Percentiles rank a stretch among this genome's conserved stretches.
phyloP scores from a whole-genome alignment of 2,888 invertebrate genomes.

The Pseudanteris insignis region DNA sequence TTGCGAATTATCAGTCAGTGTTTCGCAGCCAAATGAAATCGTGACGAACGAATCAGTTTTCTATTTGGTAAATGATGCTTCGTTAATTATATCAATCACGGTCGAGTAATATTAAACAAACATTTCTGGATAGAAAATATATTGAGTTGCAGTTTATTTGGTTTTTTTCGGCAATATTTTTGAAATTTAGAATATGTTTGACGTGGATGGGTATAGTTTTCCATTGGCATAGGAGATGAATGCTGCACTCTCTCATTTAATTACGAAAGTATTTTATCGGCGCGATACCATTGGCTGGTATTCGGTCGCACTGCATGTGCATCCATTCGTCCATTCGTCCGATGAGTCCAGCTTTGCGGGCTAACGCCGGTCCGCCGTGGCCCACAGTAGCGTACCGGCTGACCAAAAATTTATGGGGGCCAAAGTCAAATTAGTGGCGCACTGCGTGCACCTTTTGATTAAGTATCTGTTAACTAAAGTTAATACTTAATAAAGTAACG shows the following conservation, averaged over 20 bases:
- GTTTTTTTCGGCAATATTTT: no score
- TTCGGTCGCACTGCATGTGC: constrained; percentile 49
- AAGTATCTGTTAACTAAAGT: constrained; percentile 68
- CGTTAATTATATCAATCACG: no score
- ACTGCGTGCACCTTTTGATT: constrained; percentile 67
- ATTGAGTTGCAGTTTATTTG: no score
- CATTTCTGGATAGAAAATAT: no score
- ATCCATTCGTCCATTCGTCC: constrained; percentile 44
- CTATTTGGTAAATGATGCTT: no score
- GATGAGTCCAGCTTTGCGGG: constrained; percentile 59
- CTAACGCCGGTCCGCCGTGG: no score
- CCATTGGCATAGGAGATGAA: constrained; percentile 53
- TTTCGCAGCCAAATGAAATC: constrained; percentile 15
- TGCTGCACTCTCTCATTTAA: constrained; percentile 62
- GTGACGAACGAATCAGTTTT: no score
- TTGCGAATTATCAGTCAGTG: constrained; percentile 15
- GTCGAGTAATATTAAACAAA: constrained; percentile 33
- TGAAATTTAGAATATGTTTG: no score
- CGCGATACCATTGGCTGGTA: constrained; percentile 57
- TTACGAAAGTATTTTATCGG: constrained; percentile 65
- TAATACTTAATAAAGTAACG: constrained; percentile 68
- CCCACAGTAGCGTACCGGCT: constrained; percentile 49
- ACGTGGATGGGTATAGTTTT: constrained; percentile 39
- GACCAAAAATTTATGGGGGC: constrained; percentile 66
- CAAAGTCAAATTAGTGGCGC: constrained; percentile 68